These are phyloP conservation scores for Eupithecia centaureata DNA, from an alignment of 2,888 invertebrate species.

Conservation along the genomic window DNA sequence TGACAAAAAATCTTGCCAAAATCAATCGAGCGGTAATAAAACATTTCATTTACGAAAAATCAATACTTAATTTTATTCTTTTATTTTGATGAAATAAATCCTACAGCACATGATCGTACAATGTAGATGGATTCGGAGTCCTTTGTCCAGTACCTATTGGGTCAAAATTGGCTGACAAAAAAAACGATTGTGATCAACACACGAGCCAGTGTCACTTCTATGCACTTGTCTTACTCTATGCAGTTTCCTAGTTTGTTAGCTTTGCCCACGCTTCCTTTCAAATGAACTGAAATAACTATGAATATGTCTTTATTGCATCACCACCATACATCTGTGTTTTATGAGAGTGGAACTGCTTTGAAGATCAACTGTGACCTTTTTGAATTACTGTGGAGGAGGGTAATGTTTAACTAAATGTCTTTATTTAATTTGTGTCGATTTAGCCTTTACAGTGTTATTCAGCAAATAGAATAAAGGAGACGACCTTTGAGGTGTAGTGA, in stretches of 20 bases:
- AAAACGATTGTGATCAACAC: not conserved
- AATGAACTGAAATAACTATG: conserved; percentile 16
- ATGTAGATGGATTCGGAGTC: not conserved
- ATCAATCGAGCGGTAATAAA: too few relatives aligned
- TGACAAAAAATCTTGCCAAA: too few relatives aligned
- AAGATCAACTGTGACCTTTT: conserved; percentile 7
- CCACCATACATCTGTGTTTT: conserved; percentile 2
- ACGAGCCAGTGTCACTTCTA: conserved; percentile 16
- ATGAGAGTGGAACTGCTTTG: not conserved
- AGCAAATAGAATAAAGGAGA: not conserved
- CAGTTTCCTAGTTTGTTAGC: conserved; percentile 30
- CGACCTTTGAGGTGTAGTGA: not conserved
- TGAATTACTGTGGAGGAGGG: not conserved
- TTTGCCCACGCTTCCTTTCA: conserved; percentile 39
- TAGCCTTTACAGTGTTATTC: not conserved
- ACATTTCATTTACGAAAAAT: too few relatives aligned
- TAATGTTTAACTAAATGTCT: not conserved
- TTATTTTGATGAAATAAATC: not conserved
- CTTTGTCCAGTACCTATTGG: not conserved
- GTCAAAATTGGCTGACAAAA: not conserved
- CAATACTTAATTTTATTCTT: too few relatives aligned
- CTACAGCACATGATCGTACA: not conserved
- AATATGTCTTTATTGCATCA: conserved; percentile 16
- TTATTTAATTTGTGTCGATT: not conserved
- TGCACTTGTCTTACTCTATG: conserved; percentile 7